A percentile compares a stretch with the other conserved stretches of the same genome.
Conservation (phyloP, 1,140 invertebrate genomes). For the Drosophila arawakana region DNA sequence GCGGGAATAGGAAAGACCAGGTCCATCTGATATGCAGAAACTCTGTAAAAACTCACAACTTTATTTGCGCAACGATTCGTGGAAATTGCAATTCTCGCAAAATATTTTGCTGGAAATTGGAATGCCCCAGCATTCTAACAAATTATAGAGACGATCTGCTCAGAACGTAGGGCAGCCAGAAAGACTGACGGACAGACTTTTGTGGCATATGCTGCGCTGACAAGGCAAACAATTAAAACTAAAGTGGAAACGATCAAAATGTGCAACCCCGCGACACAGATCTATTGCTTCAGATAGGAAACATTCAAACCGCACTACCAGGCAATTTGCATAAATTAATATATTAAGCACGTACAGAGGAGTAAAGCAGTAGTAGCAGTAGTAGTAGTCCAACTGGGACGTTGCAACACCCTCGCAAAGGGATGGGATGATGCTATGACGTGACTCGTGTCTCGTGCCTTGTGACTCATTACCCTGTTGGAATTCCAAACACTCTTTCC, state of each 20-base stretch:
- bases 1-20: slow-evolving; percentile 42
- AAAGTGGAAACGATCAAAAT: slow-evolving; percentile 83
- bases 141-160: slow-evolving; percentile 53
- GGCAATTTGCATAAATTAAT: slow-evolving; percentile 81
- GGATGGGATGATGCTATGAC: slow-evolving; percentile 51
- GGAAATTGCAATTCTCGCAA: slow-evolving; percentile 65
- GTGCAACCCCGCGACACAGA: slow-evolving; percentile 63
- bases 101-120: slow-evolving; percentile 76
- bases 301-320: slow-evolving; percentile 47
- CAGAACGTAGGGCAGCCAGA: background rate
- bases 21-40: slow-evolving; percentile 62
- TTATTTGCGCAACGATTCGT: slow-evolving; percentile 75
- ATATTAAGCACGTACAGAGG: slow-evolving; percentile 56
- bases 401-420: slow-evolving; percentile 49
- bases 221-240: slow-evolving; percentile 82
- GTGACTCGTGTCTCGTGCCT: slow-evolving; percentile 58
- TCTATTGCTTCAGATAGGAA: slow-evolving; percentile 62
- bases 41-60: slow-evolving; percentile 57
- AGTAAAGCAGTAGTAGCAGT: background rate
- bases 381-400: slow-evolving; percentile 53
- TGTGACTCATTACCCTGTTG: slow-evolving; percentile 11
- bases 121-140: slow-evolving; percentile 60
- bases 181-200: slow-evolving; percentile 21
- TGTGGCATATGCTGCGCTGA: slow-evolving; percentile 62
- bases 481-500: slow-evolving; percentile 50